These are phyloP conservation scores for Pomatorhinus ruficollis DNA, from an alignment of 2,113 vertebrate species.

Conservation along the genomic window DNA sequence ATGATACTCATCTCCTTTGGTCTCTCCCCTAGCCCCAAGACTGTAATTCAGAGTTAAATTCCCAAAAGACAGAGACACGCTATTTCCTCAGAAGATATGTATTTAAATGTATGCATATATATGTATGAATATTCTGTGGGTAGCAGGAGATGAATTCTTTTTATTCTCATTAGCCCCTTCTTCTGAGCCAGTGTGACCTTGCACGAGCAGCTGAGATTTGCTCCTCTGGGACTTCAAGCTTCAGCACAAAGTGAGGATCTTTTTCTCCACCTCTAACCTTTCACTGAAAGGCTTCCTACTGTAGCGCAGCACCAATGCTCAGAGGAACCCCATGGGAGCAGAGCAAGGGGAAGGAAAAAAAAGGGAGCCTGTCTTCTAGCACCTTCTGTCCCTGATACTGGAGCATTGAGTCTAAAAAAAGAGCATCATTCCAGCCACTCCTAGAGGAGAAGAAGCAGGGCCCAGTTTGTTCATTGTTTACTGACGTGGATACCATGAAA, in stretches of 20 bases:
- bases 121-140: conserved; percentile 23
- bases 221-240: background rate
- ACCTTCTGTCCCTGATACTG: background rate
- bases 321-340: background rate
- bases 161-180: background rate
- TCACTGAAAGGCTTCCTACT: background rate
- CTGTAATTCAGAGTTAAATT: background rate
- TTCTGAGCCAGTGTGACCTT: background rate
- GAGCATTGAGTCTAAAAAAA: background rate
- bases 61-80: background rate
- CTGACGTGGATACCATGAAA: background rate
- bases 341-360: background rate
- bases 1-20: background rate
- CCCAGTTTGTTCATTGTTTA: background rate
- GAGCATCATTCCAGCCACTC: background rate
- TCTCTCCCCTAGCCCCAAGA: fast-evolving
- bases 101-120: conserved; percentile 33
- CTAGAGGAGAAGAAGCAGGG: background rate
- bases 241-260: background rate
- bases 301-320: background rate
- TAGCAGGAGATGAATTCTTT: background rate
- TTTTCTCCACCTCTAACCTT: background rate
- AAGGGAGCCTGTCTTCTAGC: background rate
- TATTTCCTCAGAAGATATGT: background rate
- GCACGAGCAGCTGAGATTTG: background rate